Evolutionary conservation across 2,797 vertebrate species (phyloP).

Genomic region (Centroberyx gerrardi): DNA sequence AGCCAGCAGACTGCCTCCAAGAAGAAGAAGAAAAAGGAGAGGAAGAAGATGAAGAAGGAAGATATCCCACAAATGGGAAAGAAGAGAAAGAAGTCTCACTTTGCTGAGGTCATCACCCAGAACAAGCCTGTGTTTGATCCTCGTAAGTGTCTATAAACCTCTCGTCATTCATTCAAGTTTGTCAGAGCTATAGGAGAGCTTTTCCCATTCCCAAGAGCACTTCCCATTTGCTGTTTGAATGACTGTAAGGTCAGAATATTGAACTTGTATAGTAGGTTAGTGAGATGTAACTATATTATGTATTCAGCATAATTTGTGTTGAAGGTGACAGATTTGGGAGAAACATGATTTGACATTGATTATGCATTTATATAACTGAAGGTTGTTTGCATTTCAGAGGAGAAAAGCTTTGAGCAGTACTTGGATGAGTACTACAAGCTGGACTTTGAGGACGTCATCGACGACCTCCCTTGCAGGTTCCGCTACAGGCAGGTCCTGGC

Average conservation of each 20-base stretch:
- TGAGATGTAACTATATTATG: too few relatives aligned
- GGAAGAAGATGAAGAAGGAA: conserved; percentile 77
- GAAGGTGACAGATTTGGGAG: background rate
- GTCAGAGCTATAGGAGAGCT: background rate
- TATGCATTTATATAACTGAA: background rate
- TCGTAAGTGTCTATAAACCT: conserved; percentile 76
- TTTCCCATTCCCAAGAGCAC: too few relatives aligned
- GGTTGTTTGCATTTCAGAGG: conserved; percentile 79
- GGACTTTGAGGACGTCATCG: conserved; percentile 93
- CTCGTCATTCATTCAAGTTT: background rate
- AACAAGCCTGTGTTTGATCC: conserved; percentile 90
- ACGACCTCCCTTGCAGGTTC: conserved; percentile 93
- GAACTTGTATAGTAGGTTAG: background rate
- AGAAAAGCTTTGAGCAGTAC: conserved; percentile 91
- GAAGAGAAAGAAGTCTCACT: conserved; percentile 88
- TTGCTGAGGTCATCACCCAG: conserved; percentile 84
- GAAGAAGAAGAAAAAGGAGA: conserved; percentile 79
- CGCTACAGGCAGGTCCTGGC: conserved; percentile 90
- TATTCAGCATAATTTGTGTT: too few relatives aligned
- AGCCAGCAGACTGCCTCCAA: conserved; percentile 78
- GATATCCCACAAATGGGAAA: conserved; percentile 84
- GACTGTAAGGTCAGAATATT: background rate
- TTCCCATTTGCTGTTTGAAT: background rate
- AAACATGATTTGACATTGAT: background rate
- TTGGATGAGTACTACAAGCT: conserved; percentile 92